Base-by-base conservation (phyloP, 2,888 invertebrate genomes). In the Parasteatoda lunata region DNA sequence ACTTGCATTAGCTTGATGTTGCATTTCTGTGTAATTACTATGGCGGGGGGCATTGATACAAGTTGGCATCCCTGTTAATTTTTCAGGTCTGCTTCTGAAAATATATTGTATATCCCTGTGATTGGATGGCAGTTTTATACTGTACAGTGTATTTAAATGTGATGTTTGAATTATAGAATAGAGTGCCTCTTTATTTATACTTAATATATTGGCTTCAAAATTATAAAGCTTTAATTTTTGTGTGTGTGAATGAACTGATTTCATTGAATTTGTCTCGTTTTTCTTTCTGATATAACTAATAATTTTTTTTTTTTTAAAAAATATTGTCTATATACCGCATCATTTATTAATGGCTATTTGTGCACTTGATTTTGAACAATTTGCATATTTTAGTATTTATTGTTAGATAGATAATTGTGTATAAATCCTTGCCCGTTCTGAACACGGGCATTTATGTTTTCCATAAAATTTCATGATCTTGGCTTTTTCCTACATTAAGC, bases 301-400 rank as follows among this genome's bases (percentile, higher is more conserved):
- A 76, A 52, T 45, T 72, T 49, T 73, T 47, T 45, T 72, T 49
- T 73, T 47, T 82, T 82, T 13, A 45, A n/a, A 52, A n/a, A 64
- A 75, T 48, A 82, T 66, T 48, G 8, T 72, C 49, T 77, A 64
- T 51, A 49, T 54, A 59, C n/a, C 8, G 49, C 73, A 52, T 13
- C 48, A 68, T 64, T 15, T 75, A 59, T 70, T 70, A 64, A 52
- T 54, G 49, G 49, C 68, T 15, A 81, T 66, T 52, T 84, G 54
- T 84, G 77, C 77, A 64, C 69, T 84, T 75, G 45, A 51, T 84
- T 80, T 68, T 73, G 49, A 72, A 72, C 54, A 66, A 68, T 71
- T 77, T 84, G 51, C 72, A 52, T 70, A 77, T 84, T 69, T 77
- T 84, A 84, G 84, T 84, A 84, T 84, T 84, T 84, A 84, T 84